phyloP scores from a whole-genome alignment of 2,888 invertebrate species.

The Noctua janthina region DNA sequence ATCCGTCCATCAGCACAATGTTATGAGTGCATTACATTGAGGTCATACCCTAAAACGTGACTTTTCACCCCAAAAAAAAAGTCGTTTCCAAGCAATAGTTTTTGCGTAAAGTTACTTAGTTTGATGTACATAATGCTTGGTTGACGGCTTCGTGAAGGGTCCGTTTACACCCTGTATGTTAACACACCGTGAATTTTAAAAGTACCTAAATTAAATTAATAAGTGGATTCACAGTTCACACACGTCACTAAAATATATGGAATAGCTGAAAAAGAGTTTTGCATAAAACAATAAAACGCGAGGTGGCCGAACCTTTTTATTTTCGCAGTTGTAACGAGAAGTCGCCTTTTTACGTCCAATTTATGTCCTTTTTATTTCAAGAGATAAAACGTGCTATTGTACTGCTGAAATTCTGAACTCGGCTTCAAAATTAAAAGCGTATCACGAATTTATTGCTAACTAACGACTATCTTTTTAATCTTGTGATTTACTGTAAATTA shows the following conservation, averaged over 20 bases:
- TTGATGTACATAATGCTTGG: too few species aligned
- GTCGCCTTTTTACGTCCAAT: constrained; percentile 52
- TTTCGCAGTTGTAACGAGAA: constrained; percentile 47
- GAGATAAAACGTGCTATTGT: constrained; percentile 55
- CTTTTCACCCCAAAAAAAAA: too few species aligned
- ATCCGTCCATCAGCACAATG: too few species aligned
- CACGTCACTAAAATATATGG: constrained; percentile 25
- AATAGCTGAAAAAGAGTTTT: constrained; percentile 48
- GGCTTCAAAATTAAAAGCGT: constrained; percentile 34
- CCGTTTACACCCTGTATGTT: not conserved
- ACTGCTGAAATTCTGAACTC: constrained; percentile 39
- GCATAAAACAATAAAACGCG: constrained; percentile 54
- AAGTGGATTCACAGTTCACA: constrained; percentile 17
- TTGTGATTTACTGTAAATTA: constrained; percentile 16
- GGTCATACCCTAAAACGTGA: too few species aligned
- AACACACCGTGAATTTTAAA: not conserved
- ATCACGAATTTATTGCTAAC: constrained; percentile 31
- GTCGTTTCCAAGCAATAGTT: too few species aligned
- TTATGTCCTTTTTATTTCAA: constrained; percentile 53
- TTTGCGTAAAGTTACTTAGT: too few species aligned
- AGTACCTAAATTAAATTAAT: not conserved
- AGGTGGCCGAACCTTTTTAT: constrained; percentile 45
- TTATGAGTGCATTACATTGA: too few species aligned
- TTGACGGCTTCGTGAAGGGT: too few species aligned
- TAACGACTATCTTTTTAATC: constrained; percentile 12